phyloP scores from a whole-genome alignment of 2,113 vertebrate genomes.

The Rhinolophus ferrumequinum region DNA sequence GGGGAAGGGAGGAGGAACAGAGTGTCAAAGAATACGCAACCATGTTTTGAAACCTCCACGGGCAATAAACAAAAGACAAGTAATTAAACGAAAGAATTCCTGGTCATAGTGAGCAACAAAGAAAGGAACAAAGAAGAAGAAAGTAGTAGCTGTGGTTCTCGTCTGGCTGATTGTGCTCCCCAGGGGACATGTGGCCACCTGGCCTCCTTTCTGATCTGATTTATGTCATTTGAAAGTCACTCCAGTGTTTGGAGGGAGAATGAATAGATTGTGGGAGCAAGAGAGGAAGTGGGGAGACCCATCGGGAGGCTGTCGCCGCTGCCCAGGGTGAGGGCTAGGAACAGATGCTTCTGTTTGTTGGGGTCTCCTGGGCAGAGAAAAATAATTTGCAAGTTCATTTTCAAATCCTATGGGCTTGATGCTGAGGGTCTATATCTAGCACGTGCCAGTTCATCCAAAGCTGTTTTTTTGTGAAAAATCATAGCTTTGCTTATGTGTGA shows the following conservation, averaged over 20 bases:
- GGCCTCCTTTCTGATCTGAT: neutral
- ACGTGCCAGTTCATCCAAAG: neutral
- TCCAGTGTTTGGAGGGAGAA: neutral
- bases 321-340: neutral
- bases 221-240: neutral
- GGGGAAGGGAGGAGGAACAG: too few relatives aligned
- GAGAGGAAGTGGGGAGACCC: neutral
- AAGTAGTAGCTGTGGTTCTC: neutral
- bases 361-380: neutral
- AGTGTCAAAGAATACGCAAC: neutral
- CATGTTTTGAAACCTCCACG: neutral
- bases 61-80: neutral
- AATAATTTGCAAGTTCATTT: neutral
- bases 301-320: neutral
- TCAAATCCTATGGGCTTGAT: neutral
- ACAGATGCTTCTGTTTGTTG: neutral
- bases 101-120: neutral
- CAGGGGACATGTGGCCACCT: neutral
- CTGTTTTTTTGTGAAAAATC: neutral
- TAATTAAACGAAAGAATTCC: neutral
- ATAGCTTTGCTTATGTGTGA: neutral
- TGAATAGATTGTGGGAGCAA: too few relatives aligned
- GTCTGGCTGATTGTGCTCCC: rapidly evolving
- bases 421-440: neutral
- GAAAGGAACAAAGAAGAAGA: neutral